Percentiles rank a stretch among this genome's conserved stretches.
These are phyloP conservation scores for Actias luna DNA, from an alignment of 2,888 invertebrate genomes.

Conservation along the genomic window DNA sequence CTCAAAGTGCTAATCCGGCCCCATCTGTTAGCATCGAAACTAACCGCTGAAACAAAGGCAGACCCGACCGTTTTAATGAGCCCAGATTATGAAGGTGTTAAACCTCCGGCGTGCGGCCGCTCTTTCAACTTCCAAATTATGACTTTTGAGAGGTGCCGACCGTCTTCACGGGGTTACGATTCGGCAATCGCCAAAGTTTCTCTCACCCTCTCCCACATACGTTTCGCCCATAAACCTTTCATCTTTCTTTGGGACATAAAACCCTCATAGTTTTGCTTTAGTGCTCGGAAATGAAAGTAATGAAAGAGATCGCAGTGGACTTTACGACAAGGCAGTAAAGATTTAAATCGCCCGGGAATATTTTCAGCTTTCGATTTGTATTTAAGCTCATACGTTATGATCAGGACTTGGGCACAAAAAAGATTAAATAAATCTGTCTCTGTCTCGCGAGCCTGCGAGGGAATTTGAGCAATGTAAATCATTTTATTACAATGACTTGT, in stretches of 20 bases:
- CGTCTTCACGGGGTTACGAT: constrained; percentile 71
- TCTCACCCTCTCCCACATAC: constrained; percentile 55
- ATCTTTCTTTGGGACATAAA: constrained; percentile 62
- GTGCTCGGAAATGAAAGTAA: constrained; percentile 37
- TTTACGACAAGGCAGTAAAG: constrained; percentile 56
- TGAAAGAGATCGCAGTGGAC: constrained; percentile 48
- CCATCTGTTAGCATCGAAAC: constrained; percentile 77
- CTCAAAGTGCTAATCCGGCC: constrained; percentile 71
- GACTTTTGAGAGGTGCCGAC: constrained; percentile 65
- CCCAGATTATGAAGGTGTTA: constrained; percentile 81
- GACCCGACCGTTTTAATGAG: constrained; percentile 75
- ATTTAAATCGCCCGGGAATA: constrained; percentile 38
- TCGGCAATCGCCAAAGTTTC: constrained; percentile 67
- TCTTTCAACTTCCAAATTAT: constrained; percentile 80
- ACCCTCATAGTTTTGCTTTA: constrained; percentile 57
- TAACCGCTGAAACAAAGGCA: constrained; percentile 79
- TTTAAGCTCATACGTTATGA: constrained; percentile 76
- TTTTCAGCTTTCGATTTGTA: constrained; percentile 55
- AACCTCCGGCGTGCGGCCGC: constrained; percentile 69
- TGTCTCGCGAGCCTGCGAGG: constrained; percentile 63
- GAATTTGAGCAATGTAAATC: constrained; percentile 80
- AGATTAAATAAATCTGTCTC: constrained; percentile 72
- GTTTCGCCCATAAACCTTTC: constrained; percentile 55
- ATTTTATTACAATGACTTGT: constrained; percentile 74
- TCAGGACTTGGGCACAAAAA: constrained; percentile 68